Base-by-base conservation (phyloP, 2,888 invertebrate genomes). In the Suillia variegata region DNA sequence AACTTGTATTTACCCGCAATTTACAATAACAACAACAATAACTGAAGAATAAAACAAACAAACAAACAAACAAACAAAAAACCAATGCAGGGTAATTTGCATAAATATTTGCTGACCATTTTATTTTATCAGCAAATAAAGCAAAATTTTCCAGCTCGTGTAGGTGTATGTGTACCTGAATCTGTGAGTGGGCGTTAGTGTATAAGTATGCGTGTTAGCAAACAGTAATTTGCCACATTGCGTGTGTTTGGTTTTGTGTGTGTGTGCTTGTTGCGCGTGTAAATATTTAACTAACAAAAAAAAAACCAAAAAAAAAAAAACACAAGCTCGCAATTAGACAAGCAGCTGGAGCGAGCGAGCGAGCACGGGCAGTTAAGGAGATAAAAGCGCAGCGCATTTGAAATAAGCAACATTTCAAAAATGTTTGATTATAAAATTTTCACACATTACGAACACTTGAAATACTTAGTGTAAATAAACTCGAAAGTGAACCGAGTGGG, bases 61-160 rank as follows among this genome's bases (percentile, higher is more conserved):
- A 13, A 18, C 8, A 18, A 45, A 18, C 18, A 18, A 18, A 13
- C 13, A 18, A 45, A 3, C 18, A 17, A 45, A 45, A 45, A 20
- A 45, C 45, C 45, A 45, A 45, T 18, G 20, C 18, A 45, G 4
- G 45, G 45, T 18, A 45, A 45, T 45, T 45, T 45, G 21, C 21
- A 53, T 53, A 34, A 33, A 34, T 53, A 53, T 53, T 53, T 53
- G 34, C 53, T 18, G 34, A 53, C 34, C 17, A 53, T 38, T 53
- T 38, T 38, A 33, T 21, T 21, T 2, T 21, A 53, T 53, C 53
- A 38, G 20, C 53, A 53, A 53, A 53, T 21, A 53, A 53, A 38
- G 17, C 38, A 51, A 20, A 53, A 38, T 21, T 15, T 10, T n/a
- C n/a, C n/a, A 13, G 38, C 18, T 45, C 18, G 13, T 45, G 45